A percentile compares a stretch with the other conserved stretches of the same genome.
phyloP scores from a whole-genome alignment of 2,797 vertebrate genomes.

The Pristis pectinata region DNA sequence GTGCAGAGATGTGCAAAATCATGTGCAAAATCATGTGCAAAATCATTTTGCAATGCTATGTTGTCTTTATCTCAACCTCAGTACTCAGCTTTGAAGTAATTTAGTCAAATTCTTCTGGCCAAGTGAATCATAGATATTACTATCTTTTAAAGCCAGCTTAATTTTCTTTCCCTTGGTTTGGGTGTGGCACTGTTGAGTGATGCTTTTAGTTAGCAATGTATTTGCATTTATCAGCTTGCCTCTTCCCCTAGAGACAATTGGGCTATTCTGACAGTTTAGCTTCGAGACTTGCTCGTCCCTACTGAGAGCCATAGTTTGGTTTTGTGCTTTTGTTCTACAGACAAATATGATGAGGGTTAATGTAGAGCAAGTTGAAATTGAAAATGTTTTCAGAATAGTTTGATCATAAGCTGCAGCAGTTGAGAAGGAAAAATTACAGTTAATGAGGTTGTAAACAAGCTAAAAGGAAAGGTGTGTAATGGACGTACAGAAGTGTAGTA shows the following conservation, averaged over 20 bases:
- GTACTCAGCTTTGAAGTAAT: not conserved
- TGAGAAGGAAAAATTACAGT: not conserved
- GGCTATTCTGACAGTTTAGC: not conserved
- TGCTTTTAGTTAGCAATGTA: not conserved
- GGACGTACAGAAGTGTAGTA: not conserved
- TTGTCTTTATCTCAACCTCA: not conserved
- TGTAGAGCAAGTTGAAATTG: not conserved
- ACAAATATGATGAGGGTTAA: too few relatives aligned
- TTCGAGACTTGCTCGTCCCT: constrained; percentile 19
- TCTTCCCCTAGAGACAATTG: not conserved
- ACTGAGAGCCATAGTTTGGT: not conserved
- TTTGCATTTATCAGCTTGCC: not conserved
- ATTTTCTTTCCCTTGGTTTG: not conserved
- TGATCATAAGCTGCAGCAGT: not conserved
- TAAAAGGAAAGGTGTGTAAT: not conserved
- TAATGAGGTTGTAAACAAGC: too few relatives aligned
- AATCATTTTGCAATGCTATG: not conserved
- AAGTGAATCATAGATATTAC: not conserved
- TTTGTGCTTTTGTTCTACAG: not conserved
- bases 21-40: too few relatives aligned
- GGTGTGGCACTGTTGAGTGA: not conserved
- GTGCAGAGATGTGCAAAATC: too few relatives aligned
- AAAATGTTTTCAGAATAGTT: not conserved
- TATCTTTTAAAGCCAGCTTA: constrained; percentile 10
- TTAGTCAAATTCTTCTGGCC: not conserved